Evolutionary conservation across 2,113 vertebrate species (phyloP).

Genomic region (Sapajus apella): DNA sequence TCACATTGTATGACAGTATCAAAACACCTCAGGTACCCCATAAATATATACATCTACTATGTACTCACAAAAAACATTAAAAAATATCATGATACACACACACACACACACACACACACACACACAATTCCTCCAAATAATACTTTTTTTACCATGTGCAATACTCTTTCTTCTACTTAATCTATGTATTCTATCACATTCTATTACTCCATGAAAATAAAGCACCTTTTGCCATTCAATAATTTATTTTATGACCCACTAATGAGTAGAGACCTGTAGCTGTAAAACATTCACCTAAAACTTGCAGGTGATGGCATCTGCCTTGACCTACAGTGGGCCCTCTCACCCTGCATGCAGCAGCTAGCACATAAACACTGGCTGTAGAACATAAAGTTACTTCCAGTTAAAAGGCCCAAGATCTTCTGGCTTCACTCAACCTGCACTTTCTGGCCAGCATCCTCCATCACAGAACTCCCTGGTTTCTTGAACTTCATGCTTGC

Average conservation of each 20-base stretch:
- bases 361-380: not conserved
- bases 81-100: too few species aligned
- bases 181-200: not conserved
- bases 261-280: not conserved
- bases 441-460: not conserved
- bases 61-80: too few species aligned
- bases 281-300: not conserved
- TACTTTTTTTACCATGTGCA: not conserved
- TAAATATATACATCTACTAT: too few species aligned
- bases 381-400: not conserved
- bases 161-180: not conserved
- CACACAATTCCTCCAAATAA: not conserved
- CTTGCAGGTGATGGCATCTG: not conserved
- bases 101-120: too few species aligned
- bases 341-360: not conserved
- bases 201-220: conserved; percentile 9
- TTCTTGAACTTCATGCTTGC: not conserved
- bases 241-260: not conserved
- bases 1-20: too few species aligned
- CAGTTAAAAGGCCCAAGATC: not conserved
- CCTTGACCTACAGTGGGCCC: not conserved
- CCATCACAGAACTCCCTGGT: not conserved
- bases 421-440: not conserved
- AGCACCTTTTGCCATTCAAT: not conserved
- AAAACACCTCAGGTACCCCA: too few species aligned